Evolutionary conservation across 2,888 invertebrate genomes (phyloP).

Genomic region (Tinea semifulvella): DNA sequence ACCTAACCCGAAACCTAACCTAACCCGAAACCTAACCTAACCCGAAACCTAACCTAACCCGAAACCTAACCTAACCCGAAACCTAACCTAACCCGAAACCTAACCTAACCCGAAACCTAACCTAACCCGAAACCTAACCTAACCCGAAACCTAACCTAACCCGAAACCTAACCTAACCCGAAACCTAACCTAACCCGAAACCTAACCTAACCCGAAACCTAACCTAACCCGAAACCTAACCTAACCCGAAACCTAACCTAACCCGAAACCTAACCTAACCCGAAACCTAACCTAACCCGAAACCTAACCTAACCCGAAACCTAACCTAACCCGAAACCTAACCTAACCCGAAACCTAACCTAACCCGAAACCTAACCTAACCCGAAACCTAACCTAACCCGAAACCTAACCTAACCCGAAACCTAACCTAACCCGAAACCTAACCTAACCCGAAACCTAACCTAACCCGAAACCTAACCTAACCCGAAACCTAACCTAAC

Average conservation of each 20-base stretch:
- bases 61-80: slow-evolving; percentile 15
- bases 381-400: slow-evolving; percentile 16
- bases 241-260: slow-evolving; percentile 16
- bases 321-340: slow-evolving; percentile 18
- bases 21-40: slow-evolving; percentile 15
- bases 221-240: slow-evolving; percentile 16
- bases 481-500: slow-evolving; percentile 16
- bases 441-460: slow-evolving; percentile 17
- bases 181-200: slow-evolving; percentile 16
- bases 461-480: slow-evolving; percentile 16
- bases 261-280: slow-evolving; percentile 16
- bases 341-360: slow-evolving; percentile 17
- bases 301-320: slow-evolving; percentile 18
- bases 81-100: slow-evolving; percentile 16
- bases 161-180: slow-evolving; percentile 16
- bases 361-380: slow-evolving; percentile 16
- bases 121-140: slow-evolving; percentile 12
- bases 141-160: slow-evolving; percentile 16
- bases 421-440: slow-evolving; percentile 17
- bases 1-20: slow-evolving; percentile 16
- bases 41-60: slow-evolving; percentile 16
- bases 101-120: slow-evolving; percentile 15
- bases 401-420: slow-evolving; percentile 15
- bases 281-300: slow-evolving; percentile 14
- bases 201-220: slow-evolving; percentile 16